These are phyloP conservation scores for Ptychoptera contaminata DNA, from an alignment of 2,888 invertebrate genomes.

Conservation along the genomic window DNA sequence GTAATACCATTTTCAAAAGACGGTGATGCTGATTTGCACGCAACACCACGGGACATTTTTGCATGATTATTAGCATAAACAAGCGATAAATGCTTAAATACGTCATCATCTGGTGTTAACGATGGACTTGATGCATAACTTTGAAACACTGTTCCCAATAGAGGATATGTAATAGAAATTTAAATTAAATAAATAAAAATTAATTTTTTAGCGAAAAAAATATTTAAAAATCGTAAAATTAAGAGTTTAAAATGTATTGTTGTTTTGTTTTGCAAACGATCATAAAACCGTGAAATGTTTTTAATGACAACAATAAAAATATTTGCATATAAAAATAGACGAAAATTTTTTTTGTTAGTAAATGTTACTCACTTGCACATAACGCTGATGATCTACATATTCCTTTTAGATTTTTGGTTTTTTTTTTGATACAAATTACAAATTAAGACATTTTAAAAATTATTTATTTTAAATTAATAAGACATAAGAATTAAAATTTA, in stretches of 20 bases:
- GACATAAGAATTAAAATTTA: no score
- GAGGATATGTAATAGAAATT: constrained; percentile 35
- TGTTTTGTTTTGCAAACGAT: constrained; percentile 3
- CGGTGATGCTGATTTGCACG: constrained; percentile 60
- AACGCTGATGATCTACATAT: constrained; percentile 59
- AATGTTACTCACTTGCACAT: constrained; percentile 46
- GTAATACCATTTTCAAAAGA: constrained; percentile 81
- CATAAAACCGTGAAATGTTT: neutral
- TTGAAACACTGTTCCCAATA: constrained; percentile 62
- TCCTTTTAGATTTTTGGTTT: constrained; percentile 34
- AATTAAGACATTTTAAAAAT: no score
- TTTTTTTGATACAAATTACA: no score
- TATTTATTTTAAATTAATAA: no score
- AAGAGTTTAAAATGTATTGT: neutral
- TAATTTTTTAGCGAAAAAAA: constrained; percentile 7
- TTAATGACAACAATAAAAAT: neutral
- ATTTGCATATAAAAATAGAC: no score
- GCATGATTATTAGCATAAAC: constrained; percentile 78
- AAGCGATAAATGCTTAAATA: constrained; percentile 70
- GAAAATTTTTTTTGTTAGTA: no score
- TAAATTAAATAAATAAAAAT: constrained; percentile 12
- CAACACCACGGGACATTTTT: constrained; percentile 73
- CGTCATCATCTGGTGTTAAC: constrained; percentile 81
- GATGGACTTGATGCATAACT: constrained; percentile 68
- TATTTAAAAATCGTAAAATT: constrained; percentile 7